Percentiles rank a stretch among this genome's conserved stretches.
phyloP scores from a whole-genome alignment of 2,888 invertebrate species.

The Andrena bucephala region DNA sequence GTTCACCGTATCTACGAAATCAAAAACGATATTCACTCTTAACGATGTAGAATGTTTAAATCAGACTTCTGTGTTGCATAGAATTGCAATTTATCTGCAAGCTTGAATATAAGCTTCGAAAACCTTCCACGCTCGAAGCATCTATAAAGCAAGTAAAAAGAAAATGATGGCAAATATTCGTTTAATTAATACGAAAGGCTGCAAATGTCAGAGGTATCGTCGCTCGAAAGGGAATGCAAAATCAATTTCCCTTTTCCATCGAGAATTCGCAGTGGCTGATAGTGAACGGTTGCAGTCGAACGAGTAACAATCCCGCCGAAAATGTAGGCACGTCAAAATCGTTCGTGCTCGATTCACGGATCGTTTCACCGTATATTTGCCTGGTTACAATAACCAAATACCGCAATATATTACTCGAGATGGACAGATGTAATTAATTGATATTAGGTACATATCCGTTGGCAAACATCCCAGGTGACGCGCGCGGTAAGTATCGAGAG shows the following conservation, averaged over 20 bases:
- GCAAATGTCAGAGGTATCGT: conserved; percentile 1
- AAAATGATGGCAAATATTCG: background rate
- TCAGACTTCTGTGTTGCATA: too few relatives aligned
- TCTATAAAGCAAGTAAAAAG: background rate
- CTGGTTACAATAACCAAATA: background rate
- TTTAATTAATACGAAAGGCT: background rate
- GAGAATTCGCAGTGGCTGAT: conserved; percentile 25
- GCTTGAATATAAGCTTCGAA: too few relatives aligned
- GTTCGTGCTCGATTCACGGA: conserved; percentile 40
- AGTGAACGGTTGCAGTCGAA: conserved; percentile 17
- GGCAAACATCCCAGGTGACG: background rate
- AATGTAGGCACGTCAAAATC: conserved; percentile 42
- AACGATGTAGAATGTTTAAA: too few relatives aligned
- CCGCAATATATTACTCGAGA: conserved; percentile 34
- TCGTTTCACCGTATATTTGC: conserved; percentile 33
- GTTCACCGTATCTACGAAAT: too few relatives aligned
- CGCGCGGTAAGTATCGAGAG: background rate
- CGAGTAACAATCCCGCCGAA: conserved; percentile 42
- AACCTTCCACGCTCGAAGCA: too few relatives aligned
- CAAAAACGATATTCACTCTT: too few relatives aligned
- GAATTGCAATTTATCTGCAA: too few relatives aligned
- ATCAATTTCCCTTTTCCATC: conserved; percentile 38
- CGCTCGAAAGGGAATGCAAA: background rate
- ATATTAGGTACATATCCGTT: conserved; percentile 30
- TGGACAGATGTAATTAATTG: conserved; percentile 48